Base-by-base conservation (phyloP, 2,113 vertebrate genomes). In the Cavia aperea region DNA sequence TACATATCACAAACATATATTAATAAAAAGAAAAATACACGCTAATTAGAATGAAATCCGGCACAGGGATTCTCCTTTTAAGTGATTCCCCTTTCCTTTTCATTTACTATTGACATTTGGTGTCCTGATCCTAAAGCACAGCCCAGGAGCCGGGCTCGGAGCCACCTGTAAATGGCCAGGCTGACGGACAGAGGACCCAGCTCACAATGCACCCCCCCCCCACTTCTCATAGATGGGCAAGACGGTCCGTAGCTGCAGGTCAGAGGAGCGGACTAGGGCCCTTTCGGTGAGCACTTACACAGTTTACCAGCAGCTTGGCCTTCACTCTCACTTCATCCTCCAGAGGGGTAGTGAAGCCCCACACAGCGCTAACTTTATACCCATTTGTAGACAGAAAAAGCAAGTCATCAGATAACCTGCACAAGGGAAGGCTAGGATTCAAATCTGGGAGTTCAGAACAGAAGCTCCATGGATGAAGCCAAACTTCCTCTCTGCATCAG, bases 161-260 rank as follows among this genome's bases (percentile, higher is more conserved):
- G 8, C 26, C 29, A 6, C 43, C 66, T 49, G 10, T 23, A 81
- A 2, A 24, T 29, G 29, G 36, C 49, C 18, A 26, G 43, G 18
- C 2, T 3, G 2, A 4, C 33, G 23, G 18, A 7, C 0, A 46
- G 58, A 81, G 56, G 33, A 18, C 63, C n/a, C 63, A 39, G 36
- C 1, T 21, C 65, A 26, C 49, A 19, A 16, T 33, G 2, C 33
- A 7, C 56, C 29, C 26, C 4, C 29, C 1, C 13, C 36, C 18
- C 1, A 60, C 31, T 63, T 31, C 12, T 0, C 7, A 7, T 5
- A 10, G 60, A 24, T 1, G 0, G 16, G 9, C 13, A 19, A 77
- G 60, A 16, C 29, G 84, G 31, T 15, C 23, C 36, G 49, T 23
- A 31, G 15, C 46, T 4, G 36, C 49, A 10, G 18, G 21, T 33